Conservation (phyloP, 2,113 vertebrate species). For the Sardina pilchardus region DNA sequence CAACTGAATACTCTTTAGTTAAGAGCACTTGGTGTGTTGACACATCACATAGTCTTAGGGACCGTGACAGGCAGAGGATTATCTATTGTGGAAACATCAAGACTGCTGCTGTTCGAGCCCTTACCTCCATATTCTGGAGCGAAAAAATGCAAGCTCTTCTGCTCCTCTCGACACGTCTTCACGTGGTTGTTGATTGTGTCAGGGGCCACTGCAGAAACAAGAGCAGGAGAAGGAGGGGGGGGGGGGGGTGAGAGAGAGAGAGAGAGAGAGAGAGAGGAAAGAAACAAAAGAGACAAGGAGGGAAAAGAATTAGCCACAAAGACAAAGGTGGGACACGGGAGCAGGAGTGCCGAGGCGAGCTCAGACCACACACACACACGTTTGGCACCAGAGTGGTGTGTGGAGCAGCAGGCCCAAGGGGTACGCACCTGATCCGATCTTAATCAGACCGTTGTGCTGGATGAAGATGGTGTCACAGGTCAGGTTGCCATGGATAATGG, state of each 20-base stretch:
- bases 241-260: neutral
- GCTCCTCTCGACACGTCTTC: slow-evolving; percentile 97
- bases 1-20: too few relatives aligned
- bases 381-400: neutral
- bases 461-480: slow-evolving; percentile 99
- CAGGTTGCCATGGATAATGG: slow-evolving; percentile 98
- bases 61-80: neutral
- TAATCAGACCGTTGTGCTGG: slow-evolving; percentile 98
- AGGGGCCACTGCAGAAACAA: slow-evolving; percentile 82
- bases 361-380: neutral
- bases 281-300: neutral
- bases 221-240: neutral
- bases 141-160: slow-evolving; percentile 99
- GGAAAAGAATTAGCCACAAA: neutral
- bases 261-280: neutral
- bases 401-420: neutral
- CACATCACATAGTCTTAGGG: too few relatives aligned
- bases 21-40: too few relatives aligned
- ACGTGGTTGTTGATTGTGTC: slow-evolving; percentile 99
- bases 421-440: slow-evolving; percentile 92
- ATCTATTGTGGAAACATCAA: neutral
- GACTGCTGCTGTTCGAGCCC: neutral
- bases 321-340: neutral
- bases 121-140: slow-evolving; percentile 97
- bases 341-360: neutral